A percentile compares a stretch with the other conserved stretches of the same genome.
Conservation (phyloP, 92 coral and sea anemone genomes). For the Scolanthus callimorphus region DNA sequence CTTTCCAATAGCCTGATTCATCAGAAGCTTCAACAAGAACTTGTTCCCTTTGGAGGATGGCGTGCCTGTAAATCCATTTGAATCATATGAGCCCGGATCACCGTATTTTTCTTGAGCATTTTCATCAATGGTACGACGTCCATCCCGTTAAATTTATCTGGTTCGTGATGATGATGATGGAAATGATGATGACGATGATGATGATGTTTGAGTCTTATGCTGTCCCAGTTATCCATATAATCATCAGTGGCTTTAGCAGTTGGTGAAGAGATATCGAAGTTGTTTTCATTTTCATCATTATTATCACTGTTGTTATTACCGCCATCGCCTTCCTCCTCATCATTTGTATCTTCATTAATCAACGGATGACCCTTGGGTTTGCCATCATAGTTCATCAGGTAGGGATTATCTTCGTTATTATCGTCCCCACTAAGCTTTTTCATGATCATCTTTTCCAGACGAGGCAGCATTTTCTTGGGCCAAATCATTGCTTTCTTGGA, state of each 20-base stretch:
- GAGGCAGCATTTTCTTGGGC: constrained; percentile 89
- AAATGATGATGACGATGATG: too few relatives aligned
- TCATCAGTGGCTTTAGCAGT: constrained; percentile 18
- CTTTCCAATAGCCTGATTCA: constrained; percentile 66
- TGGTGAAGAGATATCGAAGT: constrained; percentile 3
- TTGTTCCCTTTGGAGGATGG: constrained; percentile 31
- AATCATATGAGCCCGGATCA: constrained; percentile 25
- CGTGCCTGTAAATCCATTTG: constrained; percentile 41
- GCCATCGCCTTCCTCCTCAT: constrained; percentile 41
- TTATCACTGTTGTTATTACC: constrained; percentile 32
- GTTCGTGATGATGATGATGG: constrained; percentile 15
- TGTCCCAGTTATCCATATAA: constrained; percentile 56
- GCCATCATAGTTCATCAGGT: constrained; percentile 44
- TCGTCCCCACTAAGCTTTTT: constrained; percentile 42
- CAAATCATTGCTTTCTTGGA: constrained; percentile 89
- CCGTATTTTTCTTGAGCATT: constrained; percentile 47
- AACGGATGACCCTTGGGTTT: constrained; percentile 6
- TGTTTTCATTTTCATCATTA: background rate
- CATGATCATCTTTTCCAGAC: constrained; percentile 57
- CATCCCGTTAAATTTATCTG: constrained; percentile 17
- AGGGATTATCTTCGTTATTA: constrained; percentile 33
- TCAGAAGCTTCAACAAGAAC: constrained; percentile 46
- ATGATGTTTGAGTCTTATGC: constrained; percentile 17
- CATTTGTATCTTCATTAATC: constrained; percentile 18
- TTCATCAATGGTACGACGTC: constrained; percentile 62